Evolutionary conservation across 2,888 invertebrate genomes (phyloP).

Genomic region (Belgica antarctica): DNA sequence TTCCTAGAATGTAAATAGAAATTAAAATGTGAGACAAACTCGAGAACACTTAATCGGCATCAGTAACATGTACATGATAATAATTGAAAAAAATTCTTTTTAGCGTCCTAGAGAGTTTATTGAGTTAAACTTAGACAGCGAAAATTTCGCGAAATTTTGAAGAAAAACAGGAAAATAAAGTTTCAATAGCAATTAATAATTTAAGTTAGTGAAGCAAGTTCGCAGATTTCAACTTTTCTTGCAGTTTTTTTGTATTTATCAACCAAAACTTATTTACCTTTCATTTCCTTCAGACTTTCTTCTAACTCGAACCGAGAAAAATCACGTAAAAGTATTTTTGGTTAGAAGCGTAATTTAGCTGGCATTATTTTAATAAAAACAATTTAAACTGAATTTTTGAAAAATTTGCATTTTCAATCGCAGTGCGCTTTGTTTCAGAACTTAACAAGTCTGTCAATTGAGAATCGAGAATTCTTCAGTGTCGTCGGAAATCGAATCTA

Average conservation of each 20-base stretch:
- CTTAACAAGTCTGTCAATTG: background rate
- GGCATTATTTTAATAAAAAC: slow-evolving; percentile 21
- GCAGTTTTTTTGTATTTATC: background rate
- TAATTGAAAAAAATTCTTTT: no score
- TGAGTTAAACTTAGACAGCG: background rate
- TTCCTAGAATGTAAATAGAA: background rate
- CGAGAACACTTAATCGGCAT: background rate
- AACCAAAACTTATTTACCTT: background rate
- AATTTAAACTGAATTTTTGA: background rate
- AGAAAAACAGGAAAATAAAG: slow-evolving; percentile 19
- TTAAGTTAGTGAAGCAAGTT: background rate
- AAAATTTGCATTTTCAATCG: background rate
- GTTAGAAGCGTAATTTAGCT: slow-evolving; percentile 5
- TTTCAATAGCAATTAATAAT: slow-evolving; percentile 11
- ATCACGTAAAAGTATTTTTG: background rate
- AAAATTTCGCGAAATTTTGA: slow-evolving; percentile 13
- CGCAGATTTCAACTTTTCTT: background rate
- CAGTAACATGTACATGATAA: no score
- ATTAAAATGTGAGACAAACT: background rate
- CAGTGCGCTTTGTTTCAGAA: background rate
- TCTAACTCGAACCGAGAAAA: background rate
- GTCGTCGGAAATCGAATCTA: no score
- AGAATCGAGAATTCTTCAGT: no score
- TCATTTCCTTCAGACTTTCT: background rate
- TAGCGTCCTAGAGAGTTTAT: background rate